Conservation (phyloP, 2,797 vertebrate species). For the Orestias chungarensis region DNA sequence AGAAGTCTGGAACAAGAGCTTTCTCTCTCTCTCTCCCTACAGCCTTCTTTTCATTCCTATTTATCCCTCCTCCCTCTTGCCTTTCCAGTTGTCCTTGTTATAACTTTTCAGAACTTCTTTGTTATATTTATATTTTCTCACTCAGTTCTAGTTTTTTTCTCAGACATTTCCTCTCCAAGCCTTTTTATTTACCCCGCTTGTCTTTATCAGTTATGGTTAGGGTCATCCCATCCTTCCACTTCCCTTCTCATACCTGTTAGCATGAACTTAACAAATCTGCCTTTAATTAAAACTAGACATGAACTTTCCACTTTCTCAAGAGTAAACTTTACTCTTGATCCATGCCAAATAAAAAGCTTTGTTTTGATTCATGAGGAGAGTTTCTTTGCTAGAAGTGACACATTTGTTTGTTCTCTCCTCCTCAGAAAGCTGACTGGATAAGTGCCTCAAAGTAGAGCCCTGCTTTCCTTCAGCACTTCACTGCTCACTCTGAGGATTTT, state of each 20-base stretch:
- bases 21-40: conserved; percentile 67
- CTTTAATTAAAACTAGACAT: conserved; percentile 41
- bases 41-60: conserved; percentile 12
- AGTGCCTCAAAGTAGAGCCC: conserved; percentile 43
- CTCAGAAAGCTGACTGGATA: conserved; percentile 50
- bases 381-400: conserved; percentile 19
- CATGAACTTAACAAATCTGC: conserved; percentile 44
- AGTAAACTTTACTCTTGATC: conserved; percentile 32
- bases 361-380: conserved; percentile 27
- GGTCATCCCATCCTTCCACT: conserved; percentile 38
- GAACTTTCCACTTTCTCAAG: conserved; percentile 37
- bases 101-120: conserved; percentile 75
- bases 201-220: conserved; percentile 57
- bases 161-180: conserved; percentile 47
- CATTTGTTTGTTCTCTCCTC: conserved; percentile 42
- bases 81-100: conserved; percentile 60
- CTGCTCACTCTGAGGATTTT: conserved; percentile 32
- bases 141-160: conserved; percentile 59
- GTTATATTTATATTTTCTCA: conserved; percentile 67
- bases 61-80: conserved; percentile 35
- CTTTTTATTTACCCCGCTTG: conserved; percentile 47
- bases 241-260: conserved; percentile 51
- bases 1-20: conserved; percentile 83
- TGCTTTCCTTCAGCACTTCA: conserved; percentile 26
- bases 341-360: conserved; percentile 35